Percentiles rank a stretch among this genome's conserved stretches.
Conservation (phyloP, 2,797 vertebrate species). For the Sphenodon punctatus region DNA sequence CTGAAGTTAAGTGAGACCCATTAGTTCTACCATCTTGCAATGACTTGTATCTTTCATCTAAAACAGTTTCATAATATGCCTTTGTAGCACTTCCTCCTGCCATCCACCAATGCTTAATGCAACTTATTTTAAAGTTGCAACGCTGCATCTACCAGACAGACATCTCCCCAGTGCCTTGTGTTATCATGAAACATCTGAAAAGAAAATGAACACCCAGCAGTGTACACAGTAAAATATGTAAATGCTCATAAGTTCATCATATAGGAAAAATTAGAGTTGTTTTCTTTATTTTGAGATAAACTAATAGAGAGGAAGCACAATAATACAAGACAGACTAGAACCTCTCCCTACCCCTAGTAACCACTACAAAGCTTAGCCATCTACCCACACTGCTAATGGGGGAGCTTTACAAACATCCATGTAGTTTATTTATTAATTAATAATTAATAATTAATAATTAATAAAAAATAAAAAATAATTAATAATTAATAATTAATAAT, state of each 20-base stretch:
- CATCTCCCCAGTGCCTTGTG: not conserved
- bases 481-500: too few species aligned
- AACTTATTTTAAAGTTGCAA: not conserved
- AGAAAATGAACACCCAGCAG: not conserved
- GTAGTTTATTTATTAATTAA: too few species aligned
- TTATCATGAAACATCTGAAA: not conserved
- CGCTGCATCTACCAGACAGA: not conserved
- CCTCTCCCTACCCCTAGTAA: too few species aligned
- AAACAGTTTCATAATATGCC: slow-evolving; percentile 7
- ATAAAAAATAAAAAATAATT: too few species aligned
- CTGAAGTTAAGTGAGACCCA: not conserved
- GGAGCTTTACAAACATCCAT: too few species aligned
- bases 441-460: too few species aligned
- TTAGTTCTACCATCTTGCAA: slow-evolving; percentile 29
- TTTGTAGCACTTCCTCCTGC: not conserved
- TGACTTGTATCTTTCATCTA: slow-evolving; percentile 3
- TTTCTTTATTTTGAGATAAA: not conserved
- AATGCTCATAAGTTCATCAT: not conserved
- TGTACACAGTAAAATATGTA: slow-evolving; percentile 4
- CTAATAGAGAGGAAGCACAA: too few species aligned
- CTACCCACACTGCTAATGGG: too few species aligned
- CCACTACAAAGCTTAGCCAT: too few species aligned
- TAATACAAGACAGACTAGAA: too few species aligned
- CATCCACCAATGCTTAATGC: not conserved
- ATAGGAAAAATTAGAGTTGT: slow-evolving; percentile 2